A percentile compares a stretch with the other conserved stretches of the same genome.
phyloP scores from a whole-genome alignment of 2,888 invertebrate genomes.

The Cheilosia vulpina region DNA sequence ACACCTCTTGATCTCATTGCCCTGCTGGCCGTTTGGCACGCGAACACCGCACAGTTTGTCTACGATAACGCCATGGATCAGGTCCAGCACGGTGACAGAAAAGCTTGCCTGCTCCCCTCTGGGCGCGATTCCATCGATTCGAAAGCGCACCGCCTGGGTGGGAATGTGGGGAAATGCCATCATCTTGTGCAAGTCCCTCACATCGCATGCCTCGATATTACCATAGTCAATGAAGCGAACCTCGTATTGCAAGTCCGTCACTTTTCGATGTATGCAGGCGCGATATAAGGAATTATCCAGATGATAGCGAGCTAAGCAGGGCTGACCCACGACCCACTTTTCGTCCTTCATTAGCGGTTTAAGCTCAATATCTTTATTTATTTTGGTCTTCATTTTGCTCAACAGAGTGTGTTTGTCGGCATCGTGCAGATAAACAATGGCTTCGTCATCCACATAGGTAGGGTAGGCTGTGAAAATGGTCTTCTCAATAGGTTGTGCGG shows the following conservation, averaged over 20 bases:
- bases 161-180: conserved; percentile 88
- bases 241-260: conserved; percentile 80
- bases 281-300: conserved; percentile 89
- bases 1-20: conserved; percentile 78
- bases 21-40: conserved; percentile 78
- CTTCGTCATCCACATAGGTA: conserved; percentile 87
- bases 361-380: conserved; percentile 83
- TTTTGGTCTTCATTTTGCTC: conserved; percentile 84
- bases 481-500: conserved; percentile 84
- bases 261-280: conserved; percentile 81
- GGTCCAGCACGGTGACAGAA: conserved; percentile 85
- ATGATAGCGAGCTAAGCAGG: conserved; percentile 88
- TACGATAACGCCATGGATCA: conserved; percentile 86
- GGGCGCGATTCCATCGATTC: conserved; percentile 85
- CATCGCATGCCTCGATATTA: conserved; percentile 87
- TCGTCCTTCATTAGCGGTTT: conserved; percentile 72
- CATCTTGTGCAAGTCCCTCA: conserved; percentile 86
- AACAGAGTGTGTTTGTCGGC: conserved; percentile 81
- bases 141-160: conserved; percentile 87
- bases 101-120: conserved; percentile 82
- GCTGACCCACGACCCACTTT: conserved; percentile 86
- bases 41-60: conserved; percentile 85
- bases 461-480: conserved; percentile 86
- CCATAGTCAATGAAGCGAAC: conserved; percentile 93
- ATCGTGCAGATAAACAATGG: conserved; percentile 83